Evolutionary conservation across 2,797 vertebrate species (phyloP), one percentile per base, ranked within the genome.

Genomic region (Botia almorhae): DNA sequence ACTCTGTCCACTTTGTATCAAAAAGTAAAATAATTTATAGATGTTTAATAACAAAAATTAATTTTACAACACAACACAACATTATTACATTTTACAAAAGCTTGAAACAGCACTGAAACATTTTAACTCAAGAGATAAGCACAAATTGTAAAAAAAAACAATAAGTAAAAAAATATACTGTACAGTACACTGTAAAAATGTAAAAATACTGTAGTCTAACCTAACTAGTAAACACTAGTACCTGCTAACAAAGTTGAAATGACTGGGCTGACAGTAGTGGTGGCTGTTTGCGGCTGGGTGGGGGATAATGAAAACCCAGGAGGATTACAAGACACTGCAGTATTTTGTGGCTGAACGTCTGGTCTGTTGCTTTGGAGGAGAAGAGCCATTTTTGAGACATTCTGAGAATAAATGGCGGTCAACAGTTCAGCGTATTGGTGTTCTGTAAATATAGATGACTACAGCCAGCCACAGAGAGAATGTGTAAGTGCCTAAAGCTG

Each of bases 331-430:
- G 87, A 89, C 80, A 82, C 84, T 83, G 76, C 65, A 21, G 81
- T 78, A 86, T 93, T 60, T 88, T 87, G 89, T 91, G 86, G 84
- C 10, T 46, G 56, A 81, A 85, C 58, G 55, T 74, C 29, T 56
- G 33, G 33, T 80, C 78, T 55, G 8, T 19, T 21, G 56, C 73
- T 60, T 68, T 68, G 23, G 26, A 53, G 72, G 81, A 91, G 87
- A 89, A 88, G 85, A 88, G 83, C 82, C 87, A 26, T 60, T 60
- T 60, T 23, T 60, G 21, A 60, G 90, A 93, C 90, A 90, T 89
- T 87, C 89, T 76, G 67, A 91, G 90, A 93, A 94, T 93, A 93
- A 94, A 94, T 93, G 91, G 92, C 93, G 93, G 94, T 93, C 93
- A 94, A 91, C 92, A 94, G 93, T 93, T 94, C 93, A 94, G 87